These are phyloP conservation scores for Rhea americana DNA, from an alignment of 2,113 vertebrate species.

Conservation along the genomic window DNA sequence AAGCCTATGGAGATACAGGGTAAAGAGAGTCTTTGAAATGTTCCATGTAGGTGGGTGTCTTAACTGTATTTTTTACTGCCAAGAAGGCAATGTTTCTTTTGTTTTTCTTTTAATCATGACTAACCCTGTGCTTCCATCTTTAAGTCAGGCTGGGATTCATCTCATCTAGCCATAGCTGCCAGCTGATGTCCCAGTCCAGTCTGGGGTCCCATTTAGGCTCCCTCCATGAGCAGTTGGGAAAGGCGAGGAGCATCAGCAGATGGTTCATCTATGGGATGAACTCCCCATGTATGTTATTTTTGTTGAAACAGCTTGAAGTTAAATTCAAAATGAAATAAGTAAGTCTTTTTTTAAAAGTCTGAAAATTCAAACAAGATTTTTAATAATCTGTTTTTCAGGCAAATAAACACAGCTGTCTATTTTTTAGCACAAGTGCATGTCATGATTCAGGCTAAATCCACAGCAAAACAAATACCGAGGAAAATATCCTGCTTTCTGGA, in stretches of 20 bases:
- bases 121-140: neutral
- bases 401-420: rapidly evolving
- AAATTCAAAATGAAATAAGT: neutral
- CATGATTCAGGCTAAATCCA: neutral
- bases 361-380: neutral
- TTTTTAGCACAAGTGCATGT: neutral
- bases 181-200: neutral
- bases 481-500: rapidly evolving
- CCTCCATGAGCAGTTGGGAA: neutral
- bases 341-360: rapidly evolving
- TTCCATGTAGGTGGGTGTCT: neutral
- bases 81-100: neutral
- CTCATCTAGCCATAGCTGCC: neutral
- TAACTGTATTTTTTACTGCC: neutral
- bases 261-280: rapidly evolving
- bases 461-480: rapidly evolving
- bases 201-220: neutral
- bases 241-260: rapidly evolving
- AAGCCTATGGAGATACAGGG: neutral
- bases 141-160: neutral
- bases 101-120: neutral
- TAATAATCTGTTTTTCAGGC: neutral
- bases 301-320: neutral
- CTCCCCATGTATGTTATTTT: rapidly evolving
- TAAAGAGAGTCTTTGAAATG: neutral